Percentiles rank a stretch among this genome's conserved stretches.
These are phyloP conservation scores for Rhinoderma darwinii DNA, from an alignment of 2,113 vertebrate genomes.

Conservation along the genomic window DNA sequence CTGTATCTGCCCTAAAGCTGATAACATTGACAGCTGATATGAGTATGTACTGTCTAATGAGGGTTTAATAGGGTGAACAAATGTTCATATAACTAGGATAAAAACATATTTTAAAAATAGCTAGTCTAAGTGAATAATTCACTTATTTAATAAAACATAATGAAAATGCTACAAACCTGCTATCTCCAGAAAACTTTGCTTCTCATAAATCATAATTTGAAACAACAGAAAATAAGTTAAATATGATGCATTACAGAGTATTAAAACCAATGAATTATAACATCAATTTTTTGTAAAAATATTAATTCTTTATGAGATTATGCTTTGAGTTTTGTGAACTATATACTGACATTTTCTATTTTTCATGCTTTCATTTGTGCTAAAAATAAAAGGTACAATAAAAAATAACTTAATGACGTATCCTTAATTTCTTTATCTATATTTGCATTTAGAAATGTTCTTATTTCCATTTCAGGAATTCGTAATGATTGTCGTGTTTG, in stretches of 20 bases:
- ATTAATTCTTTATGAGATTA: not conserved
- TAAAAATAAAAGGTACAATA: not conserved
- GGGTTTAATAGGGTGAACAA: too few species aligned
- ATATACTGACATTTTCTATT: too few species aligned
- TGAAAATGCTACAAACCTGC: too few species aligned
- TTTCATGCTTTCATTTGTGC: not conserved
- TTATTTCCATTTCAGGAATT: slow-evolving; percentile 81
- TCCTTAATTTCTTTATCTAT: not conserved
- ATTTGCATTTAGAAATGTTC: not conserved
- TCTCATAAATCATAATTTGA: not conserved
- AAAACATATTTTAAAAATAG: too few species aligned
- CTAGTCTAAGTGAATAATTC: too few species aligned
- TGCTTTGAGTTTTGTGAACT: too few species aligned
- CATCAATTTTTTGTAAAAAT: not conserved
- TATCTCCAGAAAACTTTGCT: not conserved
- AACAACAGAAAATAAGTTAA: not conserved
- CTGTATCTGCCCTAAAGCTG: too few species aligned
- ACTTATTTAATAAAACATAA: too few species aligned
- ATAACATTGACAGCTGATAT: too few species aligned
- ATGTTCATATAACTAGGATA: too few species aligned
- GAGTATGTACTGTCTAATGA: too few species aligned
- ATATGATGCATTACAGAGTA: not conserved
- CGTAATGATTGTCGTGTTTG: slow-evolving; percentile 98
- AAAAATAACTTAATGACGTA: not conserved
- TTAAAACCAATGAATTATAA: not conserved